Evolutionary conservation across 2,797 vertebrate genomes (phyloP).

Genomic region (Rhinoraja longicauda): DNA sequence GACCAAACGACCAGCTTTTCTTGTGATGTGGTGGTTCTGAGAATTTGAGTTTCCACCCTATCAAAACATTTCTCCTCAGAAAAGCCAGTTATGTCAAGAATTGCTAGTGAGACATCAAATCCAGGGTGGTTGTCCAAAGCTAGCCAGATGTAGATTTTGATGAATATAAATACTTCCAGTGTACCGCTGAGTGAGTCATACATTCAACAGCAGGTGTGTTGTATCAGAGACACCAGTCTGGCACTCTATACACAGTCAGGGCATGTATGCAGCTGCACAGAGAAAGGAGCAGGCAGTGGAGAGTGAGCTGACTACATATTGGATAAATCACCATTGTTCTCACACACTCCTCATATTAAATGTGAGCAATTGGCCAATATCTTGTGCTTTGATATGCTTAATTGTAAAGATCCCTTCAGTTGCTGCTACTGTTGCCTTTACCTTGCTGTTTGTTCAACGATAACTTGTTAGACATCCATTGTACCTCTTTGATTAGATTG

Average conservation of each 20-base stretch:
- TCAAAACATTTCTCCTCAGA: conserved; percentile 11
- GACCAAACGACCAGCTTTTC: background rate
- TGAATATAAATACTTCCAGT: conserved; percentile 22
- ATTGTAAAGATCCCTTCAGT: background rate
- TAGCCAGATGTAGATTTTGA: conserved; percentile 8
- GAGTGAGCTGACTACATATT: conserved; percentile 50
- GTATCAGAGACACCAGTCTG: conserved; percentile 58
- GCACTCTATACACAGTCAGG: conserved; percentile 51
- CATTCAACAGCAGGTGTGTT: conserved; percentile 60
- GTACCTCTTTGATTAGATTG: background rate
- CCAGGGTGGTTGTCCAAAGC: conserved; percentile 1
- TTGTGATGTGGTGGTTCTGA: background rate
- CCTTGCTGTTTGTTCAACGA: no score
- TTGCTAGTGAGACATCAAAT: background rate
- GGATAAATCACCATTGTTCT: conserved; percentile 51
- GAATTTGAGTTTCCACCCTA: background rate
- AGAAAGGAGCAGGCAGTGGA: conserved; percentile 45
- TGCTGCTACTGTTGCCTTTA: background rate
- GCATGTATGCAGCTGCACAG: conserved; percentile 52
- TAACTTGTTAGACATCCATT: background rate
- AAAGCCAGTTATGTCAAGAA: conserved; percentile 16
- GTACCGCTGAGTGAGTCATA: conserved; percentile 36
- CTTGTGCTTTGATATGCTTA: background rate
- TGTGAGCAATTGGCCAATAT: conserved; percentile 53
- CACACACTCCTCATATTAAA: conserved; percentile 50